phyloP scores from a whole-genome alignment of 2,888 invertebrate species.

The Drosophila anceps region DNA sequence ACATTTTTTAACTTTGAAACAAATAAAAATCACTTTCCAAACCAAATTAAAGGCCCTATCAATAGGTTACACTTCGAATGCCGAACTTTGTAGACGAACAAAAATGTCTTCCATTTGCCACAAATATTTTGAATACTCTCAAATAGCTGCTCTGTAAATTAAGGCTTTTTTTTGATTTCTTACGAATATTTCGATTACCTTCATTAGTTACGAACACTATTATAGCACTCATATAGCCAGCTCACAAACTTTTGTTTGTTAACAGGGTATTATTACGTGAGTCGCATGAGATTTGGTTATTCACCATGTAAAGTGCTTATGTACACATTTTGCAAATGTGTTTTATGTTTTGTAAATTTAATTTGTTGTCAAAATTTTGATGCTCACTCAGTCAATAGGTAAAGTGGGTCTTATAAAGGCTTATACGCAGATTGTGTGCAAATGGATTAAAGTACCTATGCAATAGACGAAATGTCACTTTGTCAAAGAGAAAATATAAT shows the following conservation, averaged over 20 bases:
- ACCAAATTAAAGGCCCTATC: too few relatives aligned
- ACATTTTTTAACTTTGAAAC: too few relatives aligned
- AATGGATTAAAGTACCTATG: background rate
- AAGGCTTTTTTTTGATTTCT: too few relatives aligned
- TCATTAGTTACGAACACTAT: background rate
- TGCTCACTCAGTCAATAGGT: conserved; percentile 1
- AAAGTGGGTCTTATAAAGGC: background rate
- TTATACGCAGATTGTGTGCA: background rate
- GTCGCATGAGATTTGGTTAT: conserved; percentile 8
- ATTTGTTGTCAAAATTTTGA: conserved; percentile 5
- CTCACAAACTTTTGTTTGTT: too few relatives aligned
- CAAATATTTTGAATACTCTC: too few relatives aligned
- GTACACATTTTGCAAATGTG: background rate
- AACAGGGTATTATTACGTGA: conserved; percentile 7
- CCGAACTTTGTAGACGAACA: too few relatives aligned
- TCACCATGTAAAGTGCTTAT: conserved; percentile 7
- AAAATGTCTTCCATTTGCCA: too few relatives aligned
- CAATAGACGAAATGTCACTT: background rate
- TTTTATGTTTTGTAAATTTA: conserved; percentile 12
- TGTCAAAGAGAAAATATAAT: background rate
- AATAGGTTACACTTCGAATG: too few relatives aligned
- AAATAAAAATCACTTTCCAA: too few relatives aligned
- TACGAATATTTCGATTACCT: too few relatives aligned
- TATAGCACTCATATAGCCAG: background rate
- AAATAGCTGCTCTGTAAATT: too few relatives aligned